These are phyloP conservation scores for Tenthredo mesomela DNA, from an alignment of 2,888 invertebrate species.

Conservation along the genomic window DNA sequence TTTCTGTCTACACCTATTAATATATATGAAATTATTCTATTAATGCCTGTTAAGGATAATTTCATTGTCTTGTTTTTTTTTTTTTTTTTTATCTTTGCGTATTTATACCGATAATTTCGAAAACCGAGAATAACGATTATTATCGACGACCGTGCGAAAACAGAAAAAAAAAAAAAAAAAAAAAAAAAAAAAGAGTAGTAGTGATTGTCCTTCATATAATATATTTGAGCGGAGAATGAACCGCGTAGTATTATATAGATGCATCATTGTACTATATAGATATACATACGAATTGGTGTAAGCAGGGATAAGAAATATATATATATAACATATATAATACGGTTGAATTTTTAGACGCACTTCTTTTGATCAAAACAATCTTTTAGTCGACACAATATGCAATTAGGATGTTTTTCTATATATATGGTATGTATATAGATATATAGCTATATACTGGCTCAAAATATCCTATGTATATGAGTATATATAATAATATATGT, in stretches of 20 bases:
- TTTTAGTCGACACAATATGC: conserved; percentile 61
- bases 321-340: background rate
- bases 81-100: too few relatives aligned
- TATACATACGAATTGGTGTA: background rate
- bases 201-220: conserved; percentile 14
- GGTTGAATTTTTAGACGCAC: conserved; percentile 47
- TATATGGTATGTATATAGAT: conserved; percentile 60
- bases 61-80: background rate
- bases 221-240: conserved; percentile 9
- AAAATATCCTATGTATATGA: background rate
- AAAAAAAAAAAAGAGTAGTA: too few relatives aligned
- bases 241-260: background rate
- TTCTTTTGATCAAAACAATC: conserved; percentile 55
- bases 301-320: background rate
- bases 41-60: too few relatives aligned
- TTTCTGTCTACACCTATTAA: too few relatives aligned
- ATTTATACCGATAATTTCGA: too few relatives aligned
- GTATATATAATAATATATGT: too few relatives aligned
- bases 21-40: too few relatives aligned
- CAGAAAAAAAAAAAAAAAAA: too few relatives aligned
- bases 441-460: background rate
- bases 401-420: conserved; percentile 68
- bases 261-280: background rate
- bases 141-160: background rate
- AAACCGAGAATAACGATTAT: background rate